Percentiles rank a stretch among this genome's conserved stretches.
These are phyloP conservation scores for Petrocephalus microphthalmus DNA, from an alignment of 2,113 vertebrate species.

Conservation along the genomic window DNA sequence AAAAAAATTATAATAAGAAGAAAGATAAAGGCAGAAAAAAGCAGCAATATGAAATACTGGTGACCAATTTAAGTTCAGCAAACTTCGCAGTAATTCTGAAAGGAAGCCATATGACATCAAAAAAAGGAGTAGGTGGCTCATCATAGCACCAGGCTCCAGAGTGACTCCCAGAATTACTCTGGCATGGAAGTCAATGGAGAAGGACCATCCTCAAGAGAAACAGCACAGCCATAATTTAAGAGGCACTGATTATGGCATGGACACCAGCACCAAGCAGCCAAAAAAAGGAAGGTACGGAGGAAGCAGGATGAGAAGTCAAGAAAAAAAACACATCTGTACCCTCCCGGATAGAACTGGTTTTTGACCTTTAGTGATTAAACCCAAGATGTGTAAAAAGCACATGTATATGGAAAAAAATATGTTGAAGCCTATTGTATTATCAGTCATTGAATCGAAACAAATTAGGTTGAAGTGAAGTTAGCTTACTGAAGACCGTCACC, in stretches of 20 bases:
- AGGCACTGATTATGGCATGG: neutral
- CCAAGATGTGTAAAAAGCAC: neutral
- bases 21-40: neutral
- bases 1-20: too few species aligned
- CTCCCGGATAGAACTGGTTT: neutral
- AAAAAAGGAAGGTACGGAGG: neutral
- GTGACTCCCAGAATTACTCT: slow-evolving; percentile 14
- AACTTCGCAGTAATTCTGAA: neutral
- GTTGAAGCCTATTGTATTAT: neutral
- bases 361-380: neutral
- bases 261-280: neutral
- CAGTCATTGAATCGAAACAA: neutral
- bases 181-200: slow-evolving; percentile 32
- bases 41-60: neutral
- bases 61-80: neutral
- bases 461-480: neutral
- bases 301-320: neutral
- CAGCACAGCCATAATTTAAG: neutral
- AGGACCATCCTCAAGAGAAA: neutral
- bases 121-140: slow-evolving; percentile 16
- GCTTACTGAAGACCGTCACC: neutral
- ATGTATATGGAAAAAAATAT: neutral
- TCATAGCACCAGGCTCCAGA: slow-evolving; percentile 36
- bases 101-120: slow-evolving; percentile 7
- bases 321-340: neutral